phyloP scores from a whole-genome alignment of 2,797 vertebrate species.

The Smutsia gigantea region DNA sequence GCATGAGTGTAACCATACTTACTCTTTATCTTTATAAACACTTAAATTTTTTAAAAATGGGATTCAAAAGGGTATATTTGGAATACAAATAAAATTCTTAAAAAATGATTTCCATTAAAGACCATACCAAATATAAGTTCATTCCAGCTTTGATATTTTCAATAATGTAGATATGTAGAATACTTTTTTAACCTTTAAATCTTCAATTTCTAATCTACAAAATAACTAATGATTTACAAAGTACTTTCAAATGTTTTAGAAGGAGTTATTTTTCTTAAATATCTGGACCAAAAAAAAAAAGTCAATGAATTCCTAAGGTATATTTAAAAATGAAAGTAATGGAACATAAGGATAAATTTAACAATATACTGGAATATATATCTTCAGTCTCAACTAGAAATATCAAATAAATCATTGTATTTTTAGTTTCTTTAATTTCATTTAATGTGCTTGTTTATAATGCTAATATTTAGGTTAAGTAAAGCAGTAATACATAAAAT shows the following conservation, averaged over 20 bases:
- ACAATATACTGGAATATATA: background rate
- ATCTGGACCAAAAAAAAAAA: background rate
- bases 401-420: background rate
- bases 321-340: background rate
- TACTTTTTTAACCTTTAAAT: constrained; percentile 58
- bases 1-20: background rate
- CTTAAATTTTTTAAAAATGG: constrained; percentile 34
- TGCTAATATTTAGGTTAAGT: constrained; percentile 39
- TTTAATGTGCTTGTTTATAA: constrained; percentile 26
- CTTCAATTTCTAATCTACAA: constrained; percentile 22
- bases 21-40: background rate
- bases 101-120: constrained; percentile 43
- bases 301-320: constrained; percentile 1
- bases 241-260: constrained; percentile 56
- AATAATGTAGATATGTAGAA: constrained; percentile 37
- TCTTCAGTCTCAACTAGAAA: constrained; percentile 19
- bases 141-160: constrained; percentile 21
- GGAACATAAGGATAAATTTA: background rate
- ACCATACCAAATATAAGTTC: constrained; percentile 35
- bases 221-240: constrained; percentile 33
- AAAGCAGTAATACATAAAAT: constrained; percentile 6
- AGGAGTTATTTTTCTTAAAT: constrained; percentile 48
- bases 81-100: constrained; percentile 50
- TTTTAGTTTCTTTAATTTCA: constrained; percentile 30
- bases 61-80: constrained; percentile 40